Base-by-base conservation (phyloP, 2,797 vertebrate genomes). In the Diplodus puntazzo region DNA sequence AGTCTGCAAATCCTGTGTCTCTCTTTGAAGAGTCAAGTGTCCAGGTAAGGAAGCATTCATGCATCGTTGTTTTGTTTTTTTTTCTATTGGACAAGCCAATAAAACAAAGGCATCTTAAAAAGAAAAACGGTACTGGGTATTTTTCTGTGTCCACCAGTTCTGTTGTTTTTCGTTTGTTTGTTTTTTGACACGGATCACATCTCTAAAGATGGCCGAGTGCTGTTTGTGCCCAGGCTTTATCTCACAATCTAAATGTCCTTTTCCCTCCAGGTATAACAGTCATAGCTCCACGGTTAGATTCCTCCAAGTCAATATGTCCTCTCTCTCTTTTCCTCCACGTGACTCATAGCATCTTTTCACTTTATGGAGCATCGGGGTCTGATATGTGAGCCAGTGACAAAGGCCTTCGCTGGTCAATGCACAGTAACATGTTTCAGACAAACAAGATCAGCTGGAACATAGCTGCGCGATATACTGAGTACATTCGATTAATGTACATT, bases 171-270 rank as follows among this genome's bases (percentile, higher is more conserved):
- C 14, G 30, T 30, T 30, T 34, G 30, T 34, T 34, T 20, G 68
- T 69, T 54, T 57, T 13, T 20, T 45, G 42, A 27, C 42, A 13
- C 21, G 48, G 54, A 75, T 75, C 11, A 0, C n/a, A 71, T 68
- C 50, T 81, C 20, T 43, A 59, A 67, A 71, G 57, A 67, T 52
- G 30, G 23, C 50, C 13, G 11, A 73, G 70, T 64, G 48, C 18
- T 73, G 64, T 77, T 69, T 77, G 82, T 78, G 79, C 48, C 48
- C 23, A 66, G 43, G 71, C 77, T 81, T 79, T 54, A 46, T 63
- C 75, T 72, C 62, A 68, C 62, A 49, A 81, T 84, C 82, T 64
- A 75, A 84, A 75, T 63, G 70, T 75, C 70, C 57, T 67, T 75
- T 81, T 54, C 57, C 70, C 71, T 81, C 46, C 57, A 34, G 70